Percentiles rank a stretch among this genome's conserved stretches.
These are phyloP conservation scores for Drosophila ochracea DNA, from an alignment of 2,888 invertebrate species.

Conservation along the genomic window DNA sequence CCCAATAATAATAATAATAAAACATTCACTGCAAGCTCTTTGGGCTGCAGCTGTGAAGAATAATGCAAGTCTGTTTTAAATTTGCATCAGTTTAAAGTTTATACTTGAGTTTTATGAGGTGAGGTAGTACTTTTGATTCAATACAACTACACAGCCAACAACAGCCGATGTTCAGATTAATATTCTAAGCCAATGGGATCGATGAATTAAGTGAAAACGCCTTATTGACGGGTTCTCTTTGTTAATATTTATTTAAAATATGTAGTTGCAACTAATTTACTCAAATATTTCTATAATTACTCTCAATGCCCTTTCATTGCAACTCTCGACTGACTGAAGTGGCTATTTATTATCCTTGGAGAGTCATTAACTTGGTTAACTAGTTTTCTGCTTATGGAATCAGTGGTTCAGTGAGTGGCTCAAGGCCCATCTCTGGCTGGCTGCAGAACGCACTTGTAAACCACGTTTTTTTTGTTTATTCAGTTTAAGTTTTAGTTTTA, in stretches of 20 bases:
- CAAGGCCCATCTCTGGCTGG: not conserved
- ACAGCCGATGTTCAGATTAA: not conserved
- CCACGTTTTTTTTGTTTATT: slow-evolving; percentile 1
- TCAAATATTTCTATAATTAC: not conserved
- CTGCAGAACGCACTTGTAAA: not conserved
- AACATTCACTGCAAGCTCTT: slow-evolving; percentile 1
- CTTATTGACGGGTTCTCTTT: not conserved
- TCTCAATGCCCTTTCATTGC: not conserved
- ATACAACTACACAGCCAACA: not conserved
- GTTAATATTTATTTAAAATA: not conserved
- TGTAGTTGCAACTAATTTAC: not conserved
- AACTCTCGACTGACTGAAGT: not conserved
- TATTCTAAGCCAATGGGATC: no score
- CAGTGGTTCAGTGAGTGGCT: not conserved
- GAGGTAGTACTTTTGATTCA: not conserved
- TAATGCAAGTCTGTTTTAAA: not conserved
- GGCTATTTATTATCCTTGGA: not conserved
- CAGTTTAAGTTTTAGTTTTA: not conserved
- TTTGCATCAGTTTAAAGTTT: no score
- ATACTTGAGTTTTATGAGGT: no score
- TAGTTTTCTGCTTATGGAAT: not conserved
- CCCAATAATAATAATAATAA: no score
- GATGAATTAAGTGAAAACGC: not conserved
- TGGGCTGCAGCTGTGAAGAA: not conserved
- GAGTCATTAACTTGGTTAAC: not conserved